Evolutionary conservation across 2,797 vertebrate species (phyloP).

Genomic region (Peromyscus aztecus): DNA sequence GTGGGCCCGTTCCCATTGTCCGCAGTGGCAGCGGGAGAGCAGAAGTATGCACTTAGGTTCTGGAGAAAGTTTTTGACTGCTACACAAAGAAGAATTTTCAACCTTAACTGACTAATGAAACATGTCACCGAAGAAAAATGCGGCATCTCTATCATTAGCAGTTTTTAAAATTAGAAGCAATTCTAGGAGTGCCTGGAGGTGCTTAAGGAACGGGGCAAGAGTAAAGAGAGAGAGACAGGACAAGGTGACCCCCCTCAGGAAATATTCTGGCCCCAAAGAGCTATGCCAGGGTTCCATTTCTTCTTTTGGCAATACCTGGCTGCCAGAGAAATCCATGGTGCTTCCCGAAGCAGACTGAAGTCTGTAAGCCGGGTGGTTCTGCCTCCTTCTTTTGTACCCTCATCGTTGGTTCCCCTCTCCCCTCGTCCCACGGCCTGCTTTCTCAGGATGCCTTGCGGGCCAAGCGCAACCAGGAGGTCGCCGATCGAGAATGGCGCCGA

Average conservation of each 20-base stretch:
- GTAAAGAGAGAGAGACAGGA: not conserved
- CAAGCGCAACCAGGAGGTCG: slow-evolving; percentile 92
- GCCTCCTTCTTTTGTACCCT: rapidly evolving
- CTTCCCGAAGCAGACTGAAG: not conserved
- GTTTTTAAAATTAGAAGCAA: slow-evolving; percentile 65
- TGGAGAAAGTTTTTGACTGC: slow-evolving; percentile 20
- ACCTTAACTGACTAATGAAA: slow-evolving; percentile 28
- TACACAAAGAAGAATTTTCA: slow-evolving; percentile 37
- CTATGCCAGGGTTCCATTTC: not conserved
- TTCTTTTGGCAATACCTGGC: not conserved
- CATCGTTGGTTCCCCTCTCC: rapidly evolving
- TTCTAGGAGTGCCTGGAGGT: not conserved
- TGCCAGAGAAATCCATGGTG: not conserved
- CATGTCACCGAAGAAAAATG: slow-evolving; percentile 3
- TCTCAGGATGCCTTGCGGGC: slow-evolving; percentile 93
- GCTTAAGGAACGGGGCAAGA: not conserved
- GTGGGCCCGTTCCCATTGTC: not conserved
- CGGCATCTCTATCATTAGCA: slow-evolving; percentile 12
- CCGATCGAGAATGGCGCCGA: slow-evolving; percentile 93
- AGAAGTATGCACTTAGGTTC: not conserved
- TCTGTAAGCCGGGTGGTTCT: not conserved
- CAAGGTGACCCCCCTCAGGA: not conserved
- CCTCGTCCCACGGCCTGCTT: not conserved
- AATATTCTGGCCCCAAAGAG: slow-evolving; percentile 26
- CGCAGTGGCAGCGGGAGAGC: not conserved